phyloP scores from a whole-genome alignment of 2,113 vertebrate species.

The Eubucco bourcierii region DNA sequence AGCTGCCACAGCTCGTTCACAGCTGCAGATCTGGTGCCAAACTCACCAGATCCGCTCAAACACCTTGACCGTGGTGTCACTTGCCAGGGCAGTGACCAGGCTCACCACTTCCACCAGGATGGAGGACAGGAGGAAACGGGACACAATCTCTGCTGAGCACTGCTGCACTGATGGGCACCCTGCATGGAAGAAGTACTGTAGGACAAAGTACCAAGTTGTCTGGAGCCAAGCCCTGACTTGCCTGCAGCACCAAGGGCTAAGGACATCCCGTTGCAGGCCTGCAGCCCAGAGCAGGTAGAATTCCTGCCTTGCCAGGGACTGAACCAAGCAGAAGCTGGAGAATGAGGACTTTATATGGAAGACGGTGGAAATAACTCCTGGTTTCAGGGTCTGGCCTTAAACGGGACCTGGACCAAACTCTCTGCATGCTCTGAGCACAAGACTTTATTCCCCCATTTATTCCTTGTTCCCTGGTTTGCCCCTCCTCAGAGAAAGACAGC shows the following conservation, averaged over 20 bases:
- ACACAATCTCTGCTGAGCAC: conserved; percentile 85
- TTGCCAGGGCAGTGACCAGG: conserved; percentile 88
- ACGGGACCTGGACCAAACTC: not conserved
- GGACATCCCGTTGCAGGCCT: not conserved
- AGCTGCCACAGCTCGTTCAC: not conserved
- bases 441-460: not conserved
- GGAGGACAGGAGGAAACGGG: conserved; percentile 91
- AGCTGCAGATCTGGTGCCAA: not conserved
- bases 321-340: not conserved
- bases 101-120: conserved; percentile 86
- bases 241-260: not conserved
- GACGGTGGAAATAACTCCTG: not conserved
- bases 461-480: not conserved
- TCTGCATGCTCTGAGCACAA: not conserved
- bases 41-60: conserved; percentile 88
- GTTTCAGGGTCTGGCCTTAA: not conserved
- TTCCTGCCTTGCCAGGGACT: not conserved
- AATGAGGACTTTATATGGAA: not conserved
- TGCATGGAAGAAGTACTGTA: conserved; percentile 35
- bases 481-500: not conserved
- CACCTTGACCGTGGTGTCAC: conserved; percentile 89
- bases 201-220: not conserved
- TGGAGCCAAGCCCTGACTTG: not conserved
- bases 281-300: not conserved
- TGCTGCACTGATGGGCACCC: conserved; percentile 92